These are phyloP conservation scores for Perizoma affinitatum DNA, from an alignment of 2,888 invertebrate species.

Conservation along the genomic window DNA sequence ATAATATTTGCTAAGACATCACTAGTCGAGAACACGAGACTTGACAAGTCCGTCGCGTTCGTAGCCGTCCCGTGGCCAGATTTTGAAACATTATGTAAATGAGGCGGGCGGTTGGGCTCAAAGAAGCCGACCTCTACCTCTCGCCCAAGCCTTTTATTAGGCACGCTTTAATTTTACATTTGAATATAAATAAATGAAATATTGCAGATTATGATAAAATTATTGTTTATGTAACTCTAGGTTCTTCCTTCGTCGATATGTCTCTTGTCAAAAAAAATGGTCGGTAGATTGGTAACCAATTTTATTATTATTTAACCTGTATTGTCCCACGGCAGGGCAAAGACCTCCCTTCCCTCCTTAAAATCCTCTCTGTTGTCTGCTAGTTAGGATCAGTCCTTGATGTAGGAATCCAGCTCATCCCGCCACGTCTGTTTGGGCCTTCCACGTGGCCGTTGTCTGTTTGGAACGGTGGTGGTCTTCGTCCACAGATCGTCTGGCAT, in stretches of 20 bases:
- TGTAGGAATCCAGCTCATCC: too few species aligned
- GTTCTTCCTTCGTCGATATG: not conserved
- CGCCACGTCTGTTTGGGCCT: too few species aligned
- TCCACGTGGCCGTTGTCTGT: too few species aligned
- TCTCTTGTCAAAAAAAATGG: not conserved
- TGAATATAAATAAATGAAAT: conserved; percentile 53
- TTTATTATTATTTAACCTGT: too few species aligned
- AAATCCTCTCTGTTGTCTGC: too few species aligned
- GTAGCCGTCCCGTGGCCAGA: conserved; percentile 51
- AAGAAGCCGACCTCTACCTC: conserved; percentile 62
- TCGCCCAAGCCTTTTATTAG: conserved; percentile 66
- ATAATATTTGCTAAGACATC: conserved; percentile 51
- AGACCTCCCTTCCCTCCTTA: too few species aligned
- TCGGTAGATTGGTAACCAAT: too few species aligned
- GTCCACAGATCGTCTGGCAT: too few species aligned
- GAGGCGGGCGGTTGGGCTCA: conserved; percentile 59
- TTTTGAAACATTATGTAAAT: conserved; percentile 77
- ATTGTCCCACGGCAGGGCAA: too few species aligned
- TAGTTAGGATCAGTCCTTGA: too few species aligned
- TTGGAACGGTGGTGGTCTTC: too few species aligned
- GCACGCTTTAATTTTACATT: conserved; percentile 63
- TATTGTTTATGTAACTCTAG: conserved; percentile 23
- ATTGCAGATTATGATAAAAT: conserved; percentile 46
- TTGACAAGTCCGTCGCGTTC: conserved; percentile 48
- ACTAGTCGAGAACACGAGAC: conserved; percentile 50